These are phyloP conservation scores for Catostomus latipinnis DNA, from an alignment of 2,797 vertebrate species.

Conservation along the genomic window DNA sequence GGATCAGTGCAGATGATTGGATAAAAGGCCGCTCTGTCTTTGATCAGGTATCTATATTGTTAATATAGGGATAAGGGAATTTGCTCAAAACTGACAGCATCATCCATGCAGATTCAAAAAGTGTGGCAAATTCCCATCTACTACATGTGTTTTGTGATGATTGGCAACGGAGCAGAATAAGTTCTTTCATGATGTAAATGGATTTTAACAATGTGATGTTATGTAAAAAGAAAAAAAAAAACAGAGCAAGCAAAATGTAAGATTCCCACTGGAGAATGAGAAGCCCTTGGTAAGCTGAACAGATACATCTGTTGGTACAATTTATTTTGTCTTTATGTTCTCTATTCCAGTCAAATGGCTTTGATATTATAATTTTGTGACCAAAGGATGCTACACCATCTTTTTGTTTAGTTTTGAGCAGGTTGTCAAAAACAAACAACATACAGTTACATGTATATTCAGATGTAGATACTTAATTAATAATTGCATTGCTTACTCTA, in stretches of 20 bases:
- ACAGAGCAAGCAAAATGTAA: not conserved
- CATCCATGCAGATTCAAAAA: not conserved
- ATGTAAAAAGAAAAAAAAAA: not conserved
- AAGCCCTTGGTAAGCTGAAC: not conserved
- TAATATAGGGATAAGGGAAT: not conserved
- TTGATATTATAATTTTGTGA: slow-evolving; percentile 11
- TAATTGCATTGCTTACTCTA: not conserved
- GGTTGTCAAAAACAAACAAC: not conserved
- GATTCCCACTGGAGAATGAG: slow-evolving; percentile 5
- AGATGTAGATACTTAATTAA: not conserved
- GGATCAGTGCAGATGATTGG: not conserved
- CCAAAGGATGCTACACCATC: slow-evolving; percentile 14
- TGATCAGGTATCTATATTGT: not conserved
- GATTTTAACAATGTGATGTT: not conserved
- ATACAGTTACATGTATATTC: not conserved
- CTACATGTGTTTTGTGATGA: not conserved
- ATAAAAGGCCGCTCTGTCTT: not conserved
- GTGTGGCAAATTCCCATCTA: not conserved
- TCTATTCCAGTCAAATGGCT: slow-evolving; percentile 16
- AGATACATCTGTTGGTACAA: slow-evolving; percentile 6
- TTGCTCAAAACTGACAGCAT: not conserved
- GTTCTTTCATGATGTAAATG: not conserved
- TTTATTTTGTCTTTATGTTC: not conserved
- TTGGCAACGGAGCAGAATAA: not conserved
- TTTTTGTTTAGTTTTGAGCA: not conserved